Base-by-base conservation (phyloP, 2,113 vertebrate genomes). In the Lonchura striata region DNA sequence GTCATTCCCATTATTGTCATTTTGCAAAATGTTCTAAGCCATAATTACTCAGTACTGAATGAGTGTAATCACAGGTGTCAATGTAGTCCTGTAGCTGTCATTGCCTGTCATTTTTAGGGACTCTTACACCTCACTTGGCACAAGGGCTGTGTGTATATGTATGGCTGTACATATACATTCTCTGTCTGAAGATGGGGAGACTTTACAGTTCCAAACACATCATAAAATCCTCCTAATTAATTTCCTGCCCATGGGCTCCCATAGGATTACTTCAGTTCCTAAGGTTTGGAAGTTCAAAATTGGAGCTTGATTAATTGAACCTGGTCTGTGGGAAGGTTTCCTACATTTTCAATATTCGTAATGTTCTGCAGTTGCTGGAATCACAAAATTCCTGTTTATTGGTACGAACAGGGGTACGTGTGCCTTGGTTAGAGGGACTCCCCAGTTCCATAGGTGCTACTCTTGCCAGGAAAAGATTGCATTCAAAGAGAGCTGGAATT, bases 1-100 rank as follows among this genome's bases (percentile, higher is more conserved):
- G 90, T 96, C 96, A 91, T 96, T 95, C 96, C 92, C 71, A 86
- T 97, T 95, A 93, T 94, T 96, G 92, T 96, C 92, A 96, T 96
- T 96, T 88, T 95, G 46, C 66, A 50, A 66, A 69, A n/a, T 25
- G 30, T 49, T 49, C 21, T 33, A 44, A 84, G 74, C 53, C 59
- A 69, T 85, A 47, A 46, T 77, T 85, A 19, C 41, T 28, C 12
- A 37, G 50, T 54, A 10, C 47, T 56, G 70, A 76, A 18, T 37
- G 19, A 31, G 65, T 57, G 31, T 39, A 17, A 57, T 20, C 35
- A 50, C 27, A n/a, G 24, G 39, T 66, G 28, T 66, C 63, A 39
- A 6, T 68, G 20, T 31, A 70, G 47, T 63, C 23, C 53, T 64
- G 50, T 30, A 74, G 84, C 56, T 42, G 24, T 49, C 54, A 12